Conservation (phyloP, 2,888 invertebrate species). For the Rotaria macrura region DNA sequence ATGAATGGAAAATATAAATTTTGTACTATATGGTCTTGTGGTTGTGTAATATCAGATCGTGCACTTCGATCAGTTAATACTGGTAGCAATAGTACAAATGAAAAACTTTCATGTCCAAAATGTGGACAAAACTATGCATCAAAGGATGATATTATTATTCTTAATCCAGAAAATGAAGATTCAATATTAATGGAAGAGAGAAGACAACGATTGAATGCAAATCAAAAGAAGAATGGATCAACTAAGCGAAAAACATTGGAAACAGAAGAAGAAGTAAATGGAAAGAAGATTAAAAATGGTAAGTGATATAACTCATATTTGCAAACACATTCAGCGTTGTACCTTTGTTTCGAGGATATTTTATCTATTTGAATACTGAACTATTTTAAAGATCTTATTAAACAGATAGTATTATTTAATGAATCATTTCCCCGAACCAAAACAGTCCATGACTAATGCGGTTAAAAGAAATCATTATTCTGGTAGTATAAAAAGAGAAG, state of each 20-base stretch:
- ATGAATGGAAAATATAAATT: slow-evolving; percentile 71
- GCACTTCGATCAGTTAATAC: slow-evolving; percentile 52
- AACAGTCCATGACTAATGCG: too few species aligned
- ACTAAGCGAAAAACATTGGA: not conserved
- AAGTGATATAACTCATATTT: not conserved
- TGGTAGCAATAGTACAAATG: not conserved
- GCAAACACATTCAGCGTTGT: too few species aligned
- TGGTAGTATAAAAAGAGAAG: too few species aligned
- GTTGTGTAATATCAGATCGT: slow-evolving; percentile 88
- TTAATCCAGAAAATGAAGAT: slow-evolving; percentile 56
- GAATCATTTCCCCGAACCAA: too few species aligned
- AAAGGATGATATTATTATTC: slow-evolving; percentile 67
- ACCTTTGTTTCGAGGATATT: too few species aligned
- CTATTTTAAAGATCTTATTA: too few species aligned
- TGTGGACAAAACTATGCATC: slow-evolving; percentile 61
- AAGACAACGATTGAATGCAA: slow-evolving; percentile 51
- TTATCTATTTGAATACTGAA: too few species aligned
- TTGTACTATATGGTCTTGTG: slow-evolving; percentile 65
- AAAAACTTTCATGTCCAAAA: not conserved
- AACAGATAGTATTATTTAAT: too few species aligned
- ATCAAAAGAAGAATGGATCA: slow-evolving; percentile 12
- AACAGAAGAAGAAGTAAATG: not conserved
- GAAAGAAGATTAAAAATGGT: slow-evolving; percentile 27
- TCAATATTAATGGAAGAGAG: slow-evolving; percentile 61
- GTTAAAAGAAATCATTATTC: too few species aligned